These are phyloP conservation scores for Phyllostomus hastatus DNA, from an alignment of 2,113 vertebrate species.

Conservation along the genomic window DNA sequence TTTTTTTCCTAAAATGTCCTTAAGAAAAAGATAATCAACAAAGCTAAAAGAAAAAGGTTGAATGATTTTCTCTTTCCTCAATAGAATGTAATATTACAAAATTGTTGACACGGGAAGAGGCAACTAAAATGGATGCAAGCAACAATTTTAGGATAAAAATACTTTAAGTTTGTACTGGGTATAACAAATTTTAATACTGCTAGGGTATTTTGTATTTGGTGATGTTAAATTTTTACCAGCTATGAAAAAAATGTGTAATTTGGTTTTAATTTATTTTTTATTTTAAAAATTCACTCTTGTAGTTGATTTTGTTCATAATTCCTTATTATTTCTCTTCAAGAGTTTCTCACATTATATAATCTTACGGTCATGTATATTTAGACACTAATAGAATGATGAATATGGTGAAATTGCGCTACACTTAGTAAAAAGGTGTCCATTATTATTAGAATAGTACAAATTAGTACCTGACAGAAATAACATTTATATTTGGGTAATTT, in stretches of 20 bases:
- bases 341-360: background rate
- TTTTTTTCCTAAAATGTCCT: background rate
- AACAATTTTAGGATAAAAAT: background rate
- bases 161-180: background rate
- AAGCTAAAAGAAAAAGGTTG: background rate
- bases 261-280: background rate
- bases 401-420: background rate
- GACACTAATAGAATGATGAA: background rate
- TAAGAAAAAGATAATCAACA: background rate
- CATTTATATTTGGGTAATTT: background rate
- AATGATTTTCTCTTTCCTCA: background rate
- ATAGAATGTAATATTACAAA: background rate
- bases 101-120: background rate
- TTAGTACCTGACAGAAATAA: background rate
- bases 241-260: background rate
- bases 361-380: background rate
- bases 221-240: background rate
- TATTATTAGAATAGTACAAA: background rate
- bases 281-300: background rate
- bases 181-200: background rate
- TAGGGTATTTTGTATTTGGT: background rate
- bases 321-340: background rate
- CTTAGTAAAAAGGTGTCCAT: background rate
- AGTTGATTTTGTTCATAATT: background rate
- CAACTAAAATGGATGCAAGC: background rate